phyloP scores from a whole-genome alignment of 2,888 invertebrate species.

The Agriopis marginaria region DNA sequence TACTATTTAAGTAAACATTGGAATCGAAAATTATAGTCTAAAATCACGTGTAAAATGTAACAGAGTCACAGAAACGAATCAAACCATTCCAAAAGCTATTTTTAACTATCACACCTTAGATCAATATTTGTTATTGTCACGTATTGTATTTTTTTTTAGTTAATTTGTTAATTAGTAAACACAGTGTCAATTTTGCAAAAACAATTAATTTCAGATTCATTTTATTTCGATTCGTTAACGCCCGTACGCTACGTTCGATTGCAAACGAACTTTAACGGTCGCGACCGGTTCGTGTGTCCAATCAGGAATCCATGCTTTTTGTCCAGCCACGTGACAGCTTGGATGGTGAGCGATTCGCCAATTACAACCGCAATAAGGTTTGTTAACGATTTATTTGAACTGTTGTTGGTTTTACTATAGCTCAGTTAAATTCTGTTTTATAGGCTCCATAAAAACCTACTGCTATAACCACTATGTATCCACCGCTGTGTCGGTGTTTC shows the following conservation, averaged over 20 bases:
- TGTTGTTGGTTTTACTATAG: neutral
- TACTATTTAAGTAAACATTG: too few relatives aligned
- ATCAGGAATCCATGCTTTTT: conserved; percentile 47
- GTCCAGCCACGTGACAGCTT: conserved; percentile 30
- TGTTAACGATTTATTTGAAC: neutral
- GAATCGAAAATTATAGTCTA: too few relatives aligned
- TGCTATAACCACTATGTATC: neutral
- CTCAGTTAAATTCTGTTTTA: neutral
- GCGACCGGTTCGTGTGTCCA: conserved; percentile 63
- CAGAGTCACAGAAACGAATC: neutral
- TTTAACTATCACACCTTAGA: neutral
- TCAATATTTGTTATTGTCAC: too few relatives aligned
- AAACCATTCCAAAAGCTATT: neutral
- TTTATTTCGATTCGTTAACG: conserved; percentile 57
- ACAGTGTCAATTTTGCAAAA: neutral
- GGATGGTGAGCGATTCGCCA: conserved; percentile 26
- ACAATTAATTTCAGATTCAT: neutral
- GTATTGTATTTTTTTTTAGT: too few relatives aligned
- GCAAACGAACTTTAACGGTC: conserved; percentile 73
- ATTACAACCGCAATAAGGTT: conserved; percentile 8
- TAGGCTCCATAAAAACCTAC: neutral
- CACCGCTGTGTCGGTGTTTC: too few relatives aligned
- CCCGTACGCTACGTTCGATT: conserved; percentile 60
- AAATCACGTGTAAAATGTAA: too few relatives aligned
- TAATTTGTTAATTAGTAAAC: neutral